A percentile compares a stretch with the other conserved stretches of the same genome.
These are phyloP conservation scores for Spheniscus mendiculus DNA, from an alignment of 2,113 vertebrate species.

Conservation along the genomic window DNA sequence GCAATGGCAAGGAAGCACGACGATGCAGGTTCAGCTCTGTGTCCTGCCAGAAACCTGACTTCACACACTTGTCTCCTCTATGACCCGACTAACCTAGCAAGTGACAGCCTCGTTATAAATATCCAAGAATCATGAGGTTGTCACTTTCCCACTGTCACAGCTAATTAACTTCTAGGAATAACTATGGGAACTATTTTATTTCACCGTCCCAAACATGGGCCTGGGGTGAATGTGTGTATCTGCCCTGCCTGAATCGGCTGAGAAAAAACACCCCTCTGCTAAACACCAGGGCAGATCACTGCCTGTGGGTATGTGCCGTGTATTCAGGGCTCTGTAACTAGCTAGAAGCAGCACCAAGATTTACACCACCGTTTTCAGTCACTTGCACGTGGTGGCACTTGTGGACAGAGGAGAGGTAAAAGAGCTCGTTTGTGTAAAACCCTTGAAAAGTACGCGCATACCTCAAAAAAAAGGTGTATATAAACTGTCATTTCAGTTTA, in stretches of 20 bases:
- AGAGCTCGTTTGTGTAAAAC: neutral
- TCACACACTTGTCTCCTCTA: constrained; percentile 39
- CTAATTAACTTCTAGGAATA: constrained; percentile 75
- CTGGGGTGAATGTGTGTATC: neutral
- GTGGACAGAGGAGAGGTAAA: neutral
- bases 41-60: constrained; percentile 57
- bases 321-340: neutral
- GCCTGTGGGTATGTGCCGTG: neutral
- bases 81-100: constrained; percentile 60
- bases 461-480: neutral
- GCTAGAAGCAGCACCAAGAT: neutral
- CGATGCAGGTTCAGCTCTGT: neutral
- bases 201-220: neutral
- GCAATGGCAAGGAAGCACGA: neutral
- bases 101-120: constrained; percentile 67
- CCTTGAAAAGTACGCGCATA: neutral
- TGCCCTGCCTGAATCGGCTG: neutral
- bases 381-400: neutral
- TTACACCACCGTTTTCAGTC: neutral
- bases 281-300: neutral
- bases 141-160: constrained; percentile 74
- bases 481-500: neutral
- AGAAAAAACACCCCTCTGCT: constrained; percentile 2
- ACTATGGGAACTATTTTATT: constrained; percentile 65
- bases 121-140: constrained; percentile 66